phyloP scores from a whole-genome alignment of 2,113 vertebrate genomes.

The Archocentrus centrarchus region DNA sequence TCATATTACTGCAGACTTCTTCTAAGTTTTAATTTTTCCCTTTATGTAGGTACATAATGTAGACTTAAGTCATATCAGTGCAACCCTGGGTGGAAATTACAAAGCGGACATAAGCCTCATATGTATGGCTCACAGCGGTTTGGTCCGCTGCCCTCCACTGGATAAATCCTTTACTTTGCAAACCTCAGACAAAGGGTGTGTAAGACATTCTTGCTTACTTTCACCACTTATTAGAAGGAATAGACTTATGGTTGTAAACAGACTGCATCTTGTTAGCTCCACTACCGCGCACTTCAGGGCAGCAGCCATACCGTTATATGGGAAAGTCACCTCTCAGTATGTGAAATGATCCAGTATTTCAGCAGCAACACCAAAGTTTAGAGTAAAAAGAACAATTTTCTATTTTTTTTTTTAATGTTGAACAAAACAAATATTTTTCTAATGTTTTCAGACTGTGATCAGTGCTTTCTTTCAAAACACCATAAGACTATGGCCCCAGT shows the following conservation, averaged over 20 bases:
- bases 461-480: background rate
- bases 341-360: too few relatives aligned
- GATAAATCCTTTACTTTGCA: background rate
- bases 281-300: too few relatives aligned
- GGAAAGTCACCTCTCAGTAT: too few relatives aligned
- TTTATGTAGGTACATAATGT: background rate
- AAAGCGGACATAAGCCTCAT: background rate
- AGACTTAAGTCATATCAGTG: background rate
- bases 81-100: background rate
- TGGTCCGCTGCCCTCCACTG: background rate
- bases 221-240: background rate
- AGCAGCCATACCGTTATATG: too few relatives aligned
- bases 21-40: background rate
- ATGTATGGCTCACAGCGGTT: background rate
- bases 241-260: background rate
- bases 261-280: too few relatives aligned
- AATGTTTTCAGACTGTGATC: background rate
- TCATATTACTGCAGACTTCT: background rate
- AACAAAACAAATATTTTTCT: rapidly evolving
- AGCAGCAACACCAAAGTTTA: too few relatives aligned
- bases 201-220: rapidly evolving
- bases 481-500: background rate
- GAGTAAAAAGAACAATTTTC: too few relatives aligned
- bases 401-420: rapidly evolving
- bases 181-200: background rate